phyloP scores from a whole-genome alignment of 2,113 vertebrate genomes.

The Channa argus region DNA sequence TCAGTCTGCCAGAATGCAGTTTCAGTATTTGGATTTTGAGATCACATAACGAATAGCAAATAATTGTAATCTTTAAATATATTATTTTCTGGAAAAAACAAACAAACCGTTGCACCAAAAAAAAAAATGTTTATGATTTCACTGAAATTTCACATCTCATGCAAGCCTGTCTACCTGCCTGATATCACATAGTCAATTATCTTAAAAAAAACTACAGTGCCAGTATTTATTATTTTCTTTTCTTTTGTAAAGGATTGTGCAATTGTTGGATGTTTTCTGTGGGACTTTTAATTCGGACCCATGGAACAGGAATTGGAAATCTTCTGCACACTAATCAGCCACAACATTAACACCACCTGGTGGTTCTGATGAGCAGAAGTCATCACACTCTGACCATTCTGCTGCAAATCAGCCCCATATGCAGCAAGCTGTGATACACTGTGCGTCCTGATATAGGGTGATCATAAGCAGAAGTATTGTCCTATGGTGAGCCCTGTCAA shows the following conservation, averaged over 20 bases:
- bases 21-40: not conserved
- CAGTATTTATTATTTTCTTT: conserved; percentile 23
- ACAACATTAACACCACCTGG: too few relatives aligned
- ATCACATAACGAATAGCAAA: conserved; percentile 10
- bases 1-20: conserved; percentile 13
- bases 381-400: too few relatives aligned
- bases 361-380: too few relatives aligned
- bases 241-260: conserved; percentile 33
- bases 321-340: too few relatives aligned
- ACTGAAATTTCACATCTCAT: conserved; percentile 20
- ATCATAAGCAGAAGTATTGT: too few relatives aligned
- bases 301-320: not conserved
- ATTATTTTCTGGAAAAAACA: conserved; percentile 10
- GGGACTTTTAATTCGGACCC: conserved; percentile 8
- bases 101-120: conserved; percentile 27
- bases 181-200: conserved; percentile 11
- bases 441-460: too few relatives aligned
- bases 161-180: conserved; percentile 38
- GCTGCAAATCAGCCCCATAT: too few relatives aligned
- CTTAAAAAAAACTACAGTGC: not conserved
- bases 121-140: conserved; percentile 29
- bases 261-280: conserved; percentile 25
- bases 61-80: conserved; percentile 4
- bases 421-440: too few relatives aligned
- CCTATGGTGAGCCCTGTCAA: too few relatives aligned